Base-by-base conservation (phyloP, 2,797 vertebrate genomes). In the Tenualosa ilisha region DNA sequence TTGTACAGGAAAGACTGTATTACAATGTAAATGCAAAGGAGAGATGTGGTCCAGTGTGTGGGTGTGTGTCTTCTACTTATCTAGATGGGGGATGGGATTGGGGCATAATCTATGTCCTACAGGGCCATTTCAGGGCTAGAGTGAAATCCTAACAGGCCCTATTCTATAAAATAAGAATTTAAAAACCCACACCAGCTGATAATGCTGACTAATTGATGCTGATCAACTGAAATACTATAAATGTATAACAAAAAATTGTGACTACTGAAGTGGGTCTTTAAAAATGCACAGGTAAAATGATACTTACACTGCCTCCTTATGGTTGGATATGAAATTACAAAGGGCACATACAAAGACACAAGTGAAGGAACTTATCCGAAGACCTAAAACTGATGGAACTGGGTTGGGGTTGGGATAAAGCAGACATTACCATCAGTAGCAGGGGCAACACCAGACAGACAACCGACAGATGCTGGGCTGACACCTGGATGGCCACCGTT, bases 61-160 rank as follows among this genome's bases (percentile, higher is more conserved):
- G 17, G 51, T 0, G 43, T 7, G 53, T 75, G 49, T 37, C n/a
- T 51, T 75, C n/a, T 75, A 15, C 3, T 84, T 51, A 12, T 79
- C 24, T 79, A 79, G 43, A 83, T 59, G 46, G 56, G 51, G 54
- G 54, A 22, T 72, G 81, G 11, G 85, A 6, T 49, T 81, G 81
- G 22, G 43, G 68, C 20, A 75, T 50, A 65, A 43, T n/a, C 24
- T 68, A 40, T 5, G 49, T 61, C 26, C 31, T 72, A 12, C 11
- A 31, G 81, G 75, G 82, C 59, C 82, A 88, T 86, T 84, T 88
- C 82, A 86, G 86, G 82, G 82, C 83, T 61, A 43, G 43, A 79
- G 31, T 12, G 17, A 50, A 83, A 83, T 84, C 81, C 86, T 63
- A 83, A 31, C 75, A 84, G 59, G 50, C 63, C 46, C 79, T 72